Evolutionary conservation across 2,113 vertebrate species (phyloP), one percentile per base, ranked within the genome.

Genomic region (Corythornis cristatus): DNA sequence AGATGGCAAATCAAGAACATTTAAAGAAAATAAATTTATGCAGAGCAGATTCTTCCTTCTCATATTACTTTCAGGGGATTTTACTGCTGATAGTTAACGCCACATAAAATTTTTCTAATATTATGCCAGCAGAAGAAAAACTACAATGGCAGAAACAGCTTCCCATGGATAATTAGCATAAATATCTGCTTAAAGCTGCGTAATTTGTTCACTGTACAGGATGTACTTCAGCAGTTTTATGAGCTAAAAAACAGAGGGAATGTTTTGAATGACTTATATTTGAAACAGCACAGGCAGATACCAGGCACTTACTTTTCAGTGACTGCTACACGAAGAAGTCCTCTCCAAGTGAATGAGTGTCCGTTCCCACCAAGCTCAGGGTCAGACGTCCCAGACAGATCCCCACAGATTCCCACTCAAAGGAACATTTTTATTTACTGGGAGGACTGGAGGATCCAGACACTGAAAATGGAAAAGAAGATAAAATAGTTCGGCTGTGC

Each of bases 21-120:
- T 95, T 88, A 84, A 94, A 90, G 95, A 86, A 97, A 96, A 96
- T 89, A 89, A 92, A 92, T 94, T 83, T 90, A 90, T 93, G 89
- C 51, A 70, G 96, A 95, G 83, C 79, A 94, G 75, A 92, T 79
- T 93, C 73, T 81, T 89, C 83, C 93, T 90, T 71, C 70, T 74
- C 75, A 45, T 67, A 51, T 96, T 95, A 94, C 95, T 95, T 97
- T 76, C 2, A 2, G 68, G 88, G 68, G 94, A 77, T 86, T 97
- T 96, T 87, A 92, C 83, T 91, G 72, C 89, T 83, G 91, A 91
- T 91, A 92, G 85, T 92, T 94, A 97, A 95, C 73, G 82, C 65
- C 88, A 88, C 66, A 61, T 96, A 85, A 92, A 96, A 90, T 78
- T 86, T 93, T 90, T 80, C 21, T 8, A 89, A 37, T 80, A 64